These are phyloP conservation scores for Epizoanthus ramosus DNA, from an alignment of 92 coral and sea anemone species.

Conservation along the genomic window DNA sequence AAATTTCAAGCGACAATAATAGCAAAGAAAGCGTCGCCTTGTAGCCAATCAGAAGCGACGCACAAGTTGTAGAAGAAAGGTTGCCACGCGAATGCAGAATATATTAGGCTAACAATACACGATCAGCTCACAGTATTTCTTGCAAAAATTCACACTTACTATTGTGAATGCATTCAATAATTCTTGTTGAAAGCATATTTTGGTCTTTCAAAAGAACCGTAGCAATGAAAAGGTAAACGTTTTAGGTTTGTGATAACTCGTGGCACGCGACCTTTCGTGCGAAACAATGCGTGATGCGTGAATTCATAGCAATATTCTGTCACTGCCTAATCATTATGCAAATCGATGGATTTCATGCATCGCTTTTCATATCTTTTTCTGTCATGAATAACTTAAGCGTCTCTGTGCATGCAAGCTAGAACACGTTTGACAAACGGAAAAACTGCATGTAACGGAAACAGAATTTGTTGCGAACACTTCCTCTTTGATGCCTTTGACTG, in stretches of 20 bases:
- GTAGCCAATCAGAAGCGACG: constrained; percentile 17
- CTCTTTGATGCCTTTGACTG: background rate
- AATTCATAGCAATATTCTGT: constrained; percentile 14
- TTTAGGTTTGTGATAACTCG: background rate
- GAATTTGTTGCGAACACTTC: constrained; percentile 8
- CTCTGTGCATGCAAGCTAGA: constrained; percentile 35
- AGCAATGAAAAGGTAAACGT: background rate
- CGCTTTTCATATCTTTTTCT: constrained; percentile 18
- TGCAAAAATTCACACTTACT: constrained; percentile 12
- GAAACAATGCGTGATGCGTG: constrained; percentile 33
- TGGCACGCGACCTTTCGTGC: constrained; percentile 49
- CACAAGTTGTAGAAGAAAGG: background rate
- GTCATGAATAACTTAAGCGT: constrained; percentile 34
- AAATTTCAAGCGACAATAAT: constrained; percentile 11
- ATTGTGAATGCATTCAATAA: background rate
- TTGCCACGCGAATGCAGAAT: constrained; percentile 45
- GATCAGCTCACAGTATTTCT: background rate
- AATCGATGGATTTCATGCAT: constrained; percentile 30
- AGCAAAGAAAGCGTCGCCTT: background rate
- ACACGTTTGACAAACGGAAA: constrained; percentile 39
- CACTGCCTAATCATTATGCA: constrained; percentile 11
- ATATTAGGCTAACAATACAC: background rate
- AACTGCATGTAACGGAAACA: background rate
- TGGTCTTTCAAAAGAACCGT: background rate
- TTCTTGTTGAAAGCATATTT: background rate